A percentile compares a stretch with the other conserved stretches of the same genome.
Conservation (phyloP, 2,113 vertebrate species). For the Desmodus rotundus region DNA sequence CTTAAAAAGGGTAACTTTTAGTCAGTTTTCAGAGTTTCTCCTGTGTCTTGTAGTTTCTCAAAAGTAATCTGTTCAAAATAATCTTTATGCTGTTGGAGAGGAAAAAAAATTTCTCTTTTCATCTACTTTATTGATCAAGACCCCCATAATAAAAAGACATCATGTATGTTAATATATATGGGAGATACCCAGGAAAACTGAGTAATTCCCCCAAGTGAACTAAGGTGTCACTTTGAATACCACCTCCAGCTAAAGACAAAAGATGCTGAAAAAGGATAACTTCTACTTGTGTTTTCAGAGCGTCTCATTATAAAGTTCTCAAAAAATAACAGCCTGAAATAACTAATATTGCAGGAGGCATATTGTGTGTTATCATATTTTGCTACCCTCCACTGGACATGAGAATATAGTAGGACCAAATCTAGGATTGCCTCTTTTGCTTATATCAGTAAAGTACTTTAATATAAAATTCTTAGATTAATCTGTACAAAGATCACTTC, state of each 20-base stretch:
- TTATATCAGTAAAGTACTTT: not conserved
- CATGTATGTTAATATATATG: not conserved
- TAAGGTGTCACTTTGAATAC: not conserved
- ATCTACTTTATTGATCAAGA: not conserved
- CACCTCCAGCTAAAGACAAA: not conserved
- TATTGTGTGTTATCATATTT: not conserved
- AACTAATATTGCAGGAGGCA: not conserved
- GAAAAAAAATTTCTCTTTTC: not conserved
- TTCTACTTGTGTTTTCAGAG: not conserved
- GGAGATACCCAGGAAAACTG: not conserved
- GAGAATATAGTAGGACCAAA: not conserved
- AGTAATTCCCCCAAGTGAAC: not conserved
- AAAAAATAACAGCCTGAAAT: not conserved
- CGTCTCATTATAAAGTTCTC: not conserved
- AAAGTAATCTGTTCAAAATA: not conserved
- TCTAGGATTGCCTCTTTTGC: not conserved
- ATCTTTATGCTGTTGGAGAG: not conserved
- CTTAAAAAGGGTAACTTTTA: not conserved
- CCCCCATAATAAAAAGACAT: not conserved
- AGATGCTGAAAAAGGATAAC: not conserved
- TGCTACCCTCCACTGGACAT: not conserved
- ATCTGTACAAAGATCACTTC: not conserved
- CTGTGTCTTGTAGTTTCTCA: not conserved
- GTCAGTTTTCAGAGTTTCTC: not conserved
- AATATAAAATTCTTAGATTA: not conserved